These are phyloP conservation scores for Athalia cordata DNA, from an alignment of 2,888 invertebrate species.

Conservation along the genomic window DNA sequence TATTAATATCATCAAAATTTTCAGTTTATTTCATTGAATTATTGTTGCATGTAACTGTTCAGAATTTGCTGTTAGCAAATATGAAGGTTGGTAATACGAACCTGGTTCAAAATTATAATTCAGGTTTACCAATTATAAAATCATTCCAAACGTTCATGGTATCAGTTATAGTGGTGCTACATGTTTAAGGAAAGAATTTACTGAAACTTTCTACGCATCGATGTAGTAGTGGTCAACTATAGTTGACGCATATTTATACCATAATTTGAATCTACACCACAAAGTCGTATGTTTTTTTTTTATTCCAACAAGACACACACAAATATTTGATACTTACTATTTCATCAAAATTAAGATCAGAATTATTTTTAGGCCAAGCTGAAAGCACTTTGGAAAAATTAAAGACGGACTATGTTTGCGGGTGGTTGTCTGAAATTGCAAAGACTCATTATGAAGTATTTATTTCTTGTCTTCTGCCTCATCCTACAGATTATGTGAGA, in stretches of 20 bases:
- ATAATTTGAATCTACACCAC: slow-evolving; percentile 32
- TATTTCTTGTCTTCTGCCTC: slow-evolving; percentile 94
- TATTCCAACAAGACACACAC: not conserved
- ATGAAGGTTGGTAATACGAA: not conserved
- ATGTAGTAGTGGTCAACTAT: slow-evolving; percentile 48
- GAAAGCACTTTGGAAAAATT: slow-evolving; percentile 93
- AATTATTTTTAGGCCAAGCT: slow-evolving; percentile 77
- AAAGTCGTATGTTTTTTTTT: slow-evolving; percentile 29
- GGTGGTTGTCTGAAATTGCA: slow-evolving; percentile 91
- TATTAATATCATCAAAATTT: not conserved
- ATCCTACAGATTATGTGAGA: slow-evolving; percentile 95
- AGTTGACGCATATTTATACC: slow-evolving; percentile 31
- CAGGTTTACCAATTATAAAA: not conserved
- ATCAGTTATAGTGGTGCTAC: slow-evolving; percentile 3
- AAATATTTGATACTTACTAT: slow-evolving; percentile 13
- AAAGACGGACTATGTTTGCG: slow-evolving; percentile 93
- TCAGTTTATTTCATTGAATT: not conserved
- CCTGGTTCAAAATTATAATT: not conserved
- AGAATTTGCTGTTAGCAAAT: not conserved
- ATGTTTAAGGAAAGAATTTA: slow-evolving; percentile 39
- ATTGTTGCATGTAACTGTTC: not conserved
- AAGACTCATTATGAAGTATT: slow-evolving; percentile 91
- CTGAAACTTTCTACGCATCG: slow-evolving; percentile 56
- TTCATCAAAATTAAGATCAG: slow-evolving; percentile 46
- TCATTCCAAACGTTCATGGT: not conserved